Evolutionary conservation across 2,888 invertebrate species (phyloP), one percentile per base, ranked within the genome.

Genomic region (Heliconius aoede): DNA sequence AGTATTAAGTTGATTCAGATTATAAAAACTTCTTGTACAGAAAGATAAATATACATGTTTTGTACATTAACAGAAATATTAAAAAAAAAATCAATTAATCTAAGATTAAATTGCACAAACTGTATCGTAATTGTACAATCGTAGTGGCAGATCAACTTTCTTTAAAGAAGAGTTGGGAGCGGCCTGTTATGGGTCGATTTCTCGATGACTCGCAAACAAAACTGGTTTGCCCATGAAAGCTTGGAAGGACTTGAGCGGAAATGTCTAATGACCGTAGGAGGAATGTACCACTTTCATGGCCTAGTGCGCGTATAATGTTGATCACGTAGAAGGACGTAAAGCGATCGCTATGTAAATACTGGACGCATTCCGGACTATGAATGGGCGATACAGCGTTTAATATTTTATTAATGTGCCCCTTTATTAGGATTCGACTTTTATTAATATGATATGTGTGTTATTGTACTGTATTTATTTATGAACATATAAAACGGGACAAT

Each of bases 151-250:
- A 78, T 80, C 84, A 80, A 82, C 83, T 84, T 84, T 84, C 84
- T 82, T 82, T 78, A 79, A 79, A 81, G 81, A 79, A 79, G 78
- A 78, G 74, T 79, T 74, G 81, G 82, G 82, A 80, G 84, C 84
- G 87, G 88, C 85, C 55, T 61, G 72, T 78, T 76, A 72, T 81
- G 87, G 88, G 85, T 88, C 88, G 91, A 91, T 93, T 92, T 93
- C 93, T 88, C 91, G 89, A 89, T 90, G 91, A 90, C 90, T 90
- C 83, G 90, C 85, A 83, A 85, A 83, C 82, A 84, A 90, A 89
- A 90, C 85, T 86, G 90, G 90, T 90, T 84, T 83, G 72, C 79
- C 82, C 85, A 86, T 86, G 88, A 88, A 88, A 86, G 86, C 85
- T 85, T 83, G 84, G 84, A 74, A 85, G 84, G 86, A 84, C 82